Conservation (phyloP, 2,888 invertebrate species). For the Tineola bisselliella region DNA sequence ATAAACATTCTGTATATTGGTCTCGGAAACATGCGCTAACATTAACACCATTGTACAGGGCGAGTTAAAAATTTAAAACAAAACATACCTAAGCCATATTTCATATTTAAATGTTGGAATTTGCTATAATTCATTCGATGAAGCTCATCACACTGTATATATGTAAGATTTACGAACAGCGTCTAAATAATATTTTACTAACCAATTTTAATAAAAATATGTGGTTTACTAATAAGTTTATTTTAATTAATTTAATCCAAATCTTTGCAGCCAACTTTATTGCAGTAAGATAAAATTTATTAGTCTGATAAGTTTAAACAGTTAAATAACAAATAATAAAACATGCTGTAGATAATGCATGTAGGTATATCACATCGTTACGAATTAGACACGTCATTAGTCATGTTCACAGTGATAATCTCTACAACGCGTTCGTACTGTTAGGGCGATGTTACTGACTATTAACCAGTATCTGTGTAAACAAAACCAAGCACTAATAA, state of each 20-base stretch:
- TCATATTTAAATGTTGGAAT: too few species aligned
- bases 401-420: constrained; percentile 58
- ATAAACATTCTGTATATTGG: constrained; percentile 56
- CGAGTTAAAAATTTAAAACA: not conserved
- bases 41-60: constrained; percentile 35
- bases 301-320: too few species aligned
- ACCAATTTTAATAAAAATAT: too few species aligned
- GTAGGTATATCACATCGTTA: not conserved
- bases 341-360: constrained; percentile 3
- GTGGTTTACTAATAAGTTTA: too few species aligned
- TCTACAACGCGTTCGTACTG: constrained; percentile 20
- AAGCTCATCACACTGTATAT: too few species aligned
- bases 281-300: too few species aligned
- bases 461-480: not conserved
- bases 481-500: not conserved
- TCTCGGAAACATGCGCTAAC: constrained; percentile 48
- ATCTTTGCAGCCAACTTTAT: too few species aligned
- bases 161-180: too few species aligned
- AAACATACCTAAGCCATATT: too few species aligned
- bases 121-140: too few species aligned
- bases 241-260: too few species aligned
- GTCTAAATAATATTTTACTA: too few species aligned
- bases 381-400: constrained; percentile 49
- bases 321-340: not conserved
- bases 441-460: not conserved